Conservation (phyloP, 2,113 vertebrate species). For the Campylomormyrus tamandua region DNA sequence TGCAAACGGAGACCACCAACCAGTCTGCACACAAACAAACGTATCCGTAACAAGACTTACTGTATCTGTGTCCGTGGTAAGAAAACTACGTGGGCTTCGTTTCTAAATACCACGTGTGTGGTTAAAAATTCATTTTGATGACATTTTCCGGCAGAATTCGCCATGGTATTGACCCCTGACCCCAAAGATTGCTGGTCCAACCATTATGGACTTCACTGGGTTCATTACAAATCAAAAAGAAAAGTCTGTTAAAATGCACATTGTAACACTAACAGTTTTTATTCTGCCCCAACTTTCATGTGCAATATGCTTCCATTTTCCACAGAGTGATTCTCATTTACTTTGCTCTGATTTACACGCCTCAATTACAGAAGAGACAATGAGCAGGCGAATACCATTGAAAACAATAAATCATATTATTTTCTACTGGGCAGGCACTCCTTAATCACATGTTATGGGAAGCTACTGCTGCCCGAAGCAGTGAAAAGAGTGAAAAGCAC, state of each 20-base stretch:
- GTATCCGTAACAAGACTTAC: neutral
- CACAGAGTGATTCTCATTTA: constrained; percentile 79
- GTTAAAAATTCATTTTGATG: neutral
- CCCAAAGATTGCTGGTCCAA: constrained; percentile 55
- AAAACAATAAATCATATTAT: constrained; percentile 80
- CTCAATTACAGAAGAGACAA: constrained; percentile 63
- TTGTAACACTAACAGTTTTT: constrained; percentile 67
- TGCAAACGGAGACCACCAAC: constrained; percentile 51
- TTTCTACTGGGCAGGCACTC: constrained; percentile 56
- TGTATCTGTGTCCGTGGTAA: neutral
- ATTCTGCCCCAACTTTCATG: constrained; percentile 63
- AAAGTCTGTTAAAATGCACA: constrained; percentile 67
- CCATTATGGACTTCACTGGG: constrained; percentile 63
- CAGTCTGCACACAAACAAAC: neutral
- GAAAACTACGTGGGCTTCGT: neutral
- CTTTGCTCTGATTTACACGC: constrained; percentile 65
- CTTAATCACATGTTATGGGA: constrained; percentile 82
- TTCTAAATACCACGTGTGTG: neutral
- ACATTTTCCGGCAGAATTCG: neutral
- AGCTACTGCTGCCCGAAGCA: constrained; percentile 58
- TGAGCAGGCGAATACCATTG: constrained; percentile 58
- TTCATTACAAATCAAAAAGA: constrained; percentile 61
- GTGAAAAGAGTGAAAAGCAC: constrained; percentile 47
- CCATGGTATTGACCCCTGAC: neutral
- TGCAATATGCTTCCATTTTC: constrained; percentile 73